Conservation (phyloP, 2,113 vertebrate genomes). For the Arizona elegans region DNA sequence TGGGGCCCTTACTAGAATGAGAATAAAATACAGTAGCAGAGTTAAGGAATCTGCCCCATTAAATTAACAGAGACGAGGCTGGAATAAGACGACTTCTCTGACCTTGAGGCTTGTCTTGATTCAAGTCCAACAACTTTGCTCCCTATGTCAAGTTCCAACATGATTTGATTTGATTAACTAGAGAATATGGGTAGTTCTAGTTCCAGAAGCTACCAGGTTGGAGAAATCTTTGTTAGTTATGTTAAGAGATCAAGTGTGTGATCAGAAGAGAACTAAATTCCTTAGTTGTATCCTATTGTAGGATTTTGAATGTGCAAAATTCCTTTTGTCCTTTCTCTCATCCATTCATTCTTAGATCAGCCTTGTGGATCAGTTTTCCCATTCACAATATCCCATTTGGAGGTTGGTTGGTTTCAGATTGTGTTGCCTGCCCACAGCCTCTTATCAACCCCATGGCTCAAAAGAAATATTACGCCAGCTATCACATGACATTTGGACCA, state of each 20-base stretch:
- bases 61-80: background rate
- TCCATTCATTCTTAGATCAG: background rate
- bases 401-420: background rate
- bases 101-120: background rate
- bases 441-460: no score
- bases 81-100: background rate
- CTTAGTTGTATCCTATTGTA: background rate
- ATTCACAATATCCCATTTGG: background rate
- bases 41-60: background rate
- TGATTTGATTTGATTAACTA: background rate
- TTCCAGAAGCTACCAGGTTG: background rate
- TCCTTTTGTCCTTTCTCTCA: background rate
- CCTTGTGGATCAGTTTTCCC: background rate
- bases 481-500: background rate
- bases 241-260: background rate
- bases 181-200: background rate
- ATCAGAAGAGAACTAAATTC: background rate
- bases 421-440: background rate
- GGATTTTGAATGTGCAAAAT: background rate
- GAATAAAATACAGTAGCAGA: background rate
- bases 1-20: background rate
- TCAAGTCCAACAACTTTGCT: background rate
- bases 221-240: background rate
- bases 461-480: background rate
- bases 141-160: background rate